phyloP scores from a whole-genome alignment of 2,113 vertebrate species.

The Ptilorrhoa leucosticta region DNA sequence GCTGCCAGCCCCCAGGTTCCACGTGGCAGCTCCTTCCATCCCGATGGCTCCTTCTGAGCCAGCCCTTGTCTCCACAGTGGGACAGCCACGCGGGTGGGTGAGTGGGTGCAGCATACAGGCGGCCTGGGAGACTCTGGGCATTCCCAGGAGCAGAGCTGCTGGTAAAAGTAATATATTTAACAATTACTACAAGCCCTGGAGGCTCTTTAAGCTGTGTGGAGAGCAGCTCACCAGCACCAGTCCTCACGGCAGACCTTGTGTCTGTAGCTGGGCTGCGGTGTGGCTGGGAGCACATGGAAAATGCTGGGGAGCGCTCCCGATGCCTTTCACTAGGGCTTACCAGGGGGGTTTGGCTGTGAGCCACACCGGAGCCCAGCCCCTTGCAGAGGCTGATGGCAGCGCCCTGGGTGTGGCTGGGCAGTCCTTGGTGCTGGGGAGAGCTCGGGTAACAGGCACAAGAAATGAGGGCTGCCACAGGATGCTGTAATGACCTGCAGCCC shows the following conservation, averaged over 20 bases:
- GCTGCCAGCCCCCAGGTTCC: neutral
- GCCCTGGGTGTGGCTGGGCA: neutral
- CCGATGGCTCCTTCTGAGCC: neutral
- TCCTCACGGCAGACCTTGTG: rapidly evolving
- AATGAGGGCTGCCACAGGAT: neutral
- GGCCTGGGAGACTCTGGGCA: neutral
- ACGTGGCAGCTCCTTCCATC: neutral
- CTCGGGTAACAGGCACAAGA: neutral
- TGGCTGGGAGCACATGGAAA: neutral
- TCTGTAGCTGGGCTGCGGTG: neutral
- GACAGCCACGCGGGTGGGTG: rapidly evolving
- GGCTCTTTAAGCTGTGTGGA: neutral
- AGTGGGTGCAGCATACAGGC: neutral
- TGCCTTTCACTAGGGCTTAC: neutral
- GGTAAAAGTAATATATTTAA: neutral
- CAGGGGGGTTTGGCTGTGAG: neutral
- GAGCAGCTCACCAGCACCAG: neutral
- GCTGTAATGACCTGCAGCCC: neutral
- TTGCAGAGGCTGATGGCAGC: rapidly evolving
- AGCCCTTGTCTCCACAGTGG: rapidly evolving
- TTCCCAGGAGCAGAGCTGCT: neutral
- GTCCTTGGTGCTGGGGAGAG: neutral
- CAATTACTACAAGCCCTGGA: neutral
- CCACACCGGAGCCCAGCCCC: neutral
- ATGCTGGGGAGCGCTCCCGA: neutral